phyloP scores from a whole-genome alignment of 2,888 invertebrate species.

The Noctua fimbriata region DNA sequence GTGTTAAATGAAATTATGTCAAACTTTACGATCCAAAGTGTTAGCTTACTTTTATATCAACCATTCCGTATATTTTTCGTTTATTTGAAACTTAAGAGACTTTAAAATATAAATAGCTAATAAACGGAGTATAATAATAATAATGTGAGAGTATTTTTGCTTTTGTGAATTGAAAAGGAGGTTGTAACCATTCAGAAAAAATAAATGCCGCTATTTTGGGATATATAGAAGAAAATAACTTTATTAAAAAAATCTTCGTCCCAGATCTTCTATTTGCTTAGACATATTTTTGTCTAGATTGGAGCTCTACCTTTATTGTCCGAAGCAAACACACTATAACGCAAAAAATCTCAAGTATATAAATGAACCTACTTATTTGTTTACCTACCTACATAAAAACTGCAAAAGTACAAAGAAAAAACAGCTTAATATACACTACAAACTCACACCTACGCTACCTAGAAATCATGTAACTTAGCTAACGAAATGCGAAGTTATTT shows the following conservation, averaged over 20 bases:
- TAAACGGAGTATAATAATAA: no score
- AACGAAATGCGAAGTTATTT: constrained; percentile 44
- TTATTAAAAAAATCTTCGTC: neutral
- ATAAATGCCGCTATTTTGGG: neutral
- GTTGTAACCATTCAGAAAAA: neutral
- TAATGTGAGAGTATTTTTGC: constrained; percentile 15
- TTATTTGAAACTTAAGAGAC: constrained; percentile 37
- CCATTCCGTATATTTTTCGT: constrained; percentile 45
- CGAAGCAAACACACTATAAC: neutral
- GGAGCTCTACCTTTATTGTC: neutral
- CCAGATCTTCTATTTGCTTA: neutral
- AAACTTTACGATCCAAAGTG: constrained; percentile 53
- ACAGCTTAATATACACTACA: neutral
- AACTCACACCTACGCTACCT: constrained; percentile 11
- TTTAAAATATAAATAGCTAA: constrained; percentile 45
- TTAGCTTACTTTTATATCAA: constrained; percentile 48
- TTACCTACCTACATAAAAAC: constrained; percentile 1
- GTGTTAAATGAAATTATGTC: constrained; percentile 57
- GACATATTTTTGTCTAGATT: constrained; percentile 3
- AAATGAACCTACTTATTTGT: neutral
- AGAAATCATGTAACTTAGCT: constrained; percentile 35
- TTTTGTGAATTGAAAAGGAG: constrained; percentile 17
- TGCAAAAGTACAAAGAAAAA: constrained; percentile 1
- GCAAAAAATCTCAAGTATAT: constrained; percentile 11
- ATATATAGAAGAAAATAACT: neutral